Conservation (phyloP, 2,888 invertebrate species). For the Campoplex nolae region DNA sequence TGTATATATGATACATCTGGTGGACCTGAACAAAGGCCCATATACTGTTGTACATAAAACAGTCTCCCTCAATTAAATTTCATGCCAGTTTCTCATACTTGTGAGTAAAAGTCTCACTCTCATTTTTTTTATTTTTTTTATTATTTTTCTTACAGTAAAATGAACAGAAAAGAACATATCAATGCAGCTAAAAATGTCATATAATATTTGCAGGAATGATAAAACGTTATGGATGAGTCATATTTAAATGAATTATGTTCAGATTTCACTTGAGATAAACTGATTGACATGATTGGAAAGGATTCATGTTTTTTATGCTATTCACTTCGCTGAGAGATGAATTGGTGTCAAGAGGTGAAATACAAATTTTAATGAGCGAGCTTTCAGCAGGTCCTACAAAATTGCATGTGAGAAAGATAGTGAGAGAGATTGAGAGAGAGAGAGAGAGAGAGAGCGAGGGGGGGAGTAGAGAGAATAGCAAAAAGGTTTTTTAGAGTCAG, state of each 20-base stretch:
- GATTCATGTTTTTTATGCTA: not conserved
- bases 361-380: constrained; percentile 4
- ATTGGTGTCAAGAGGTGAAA: constrained; percentile 14
- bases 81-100: constrained; percentile 5
- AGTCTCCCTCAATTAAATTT: constrained; percentile 4
- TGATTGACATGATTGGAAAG: not conserved
- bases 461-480: too few relatives aligned
- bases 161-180: not conserved
- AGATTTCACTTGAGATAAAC: not conserved
- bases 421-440: too few relatives aligned
- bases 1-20: constrained; percentile 20
- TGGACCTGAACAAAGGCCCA: not conserved
- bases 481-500: not conserved
- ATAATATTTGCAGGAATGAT: not conserved
- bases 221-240: not conserved
- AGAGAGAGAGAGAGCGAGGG: too few relatives aligned
- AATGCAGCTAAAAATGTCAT: not conserved
- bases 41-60: not conserved
- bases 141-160: not conserved
- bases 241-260: not conserved
- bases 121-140: too few relatives aligned
- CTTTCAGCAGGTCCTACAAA: not conserved
- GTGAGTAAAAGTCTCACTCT: not conserved
- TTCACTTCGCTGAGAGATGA: not conserved
- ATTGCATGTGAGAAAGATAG: not conserved